Evolutionary conservation across 2,888 invertebrate genomes (phyloP).

Genomic region (Drosophila kambysellisi): DNA sequence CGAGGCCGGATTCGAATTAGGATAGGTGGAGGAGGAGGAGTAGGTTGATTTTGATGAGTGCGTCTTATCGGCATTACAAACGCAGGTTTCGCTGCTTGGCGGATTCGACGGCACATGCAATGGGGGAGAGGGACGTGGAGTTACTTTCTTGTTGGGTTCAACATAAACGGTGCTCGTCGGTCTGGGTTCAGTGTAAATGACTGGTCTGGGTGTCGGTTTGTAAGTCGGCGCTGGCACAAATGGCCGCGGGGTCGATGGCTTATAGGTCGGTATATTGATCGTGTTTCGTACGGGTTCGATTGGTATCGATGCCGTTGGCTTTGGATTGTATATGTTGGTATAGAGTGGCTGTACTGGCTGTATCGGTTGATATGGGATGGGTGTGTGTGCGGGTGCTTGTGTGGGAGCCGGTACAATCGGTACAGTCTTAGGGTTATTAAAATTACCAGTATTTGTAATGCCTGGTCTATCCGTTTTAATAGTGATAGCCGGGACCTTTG

Average conservation of each 20-base stretch:
- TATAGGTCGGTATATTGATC: constrained; percentile 40
- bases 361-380: constrained; percentile 27
- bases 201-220: constrained; percentile 40
- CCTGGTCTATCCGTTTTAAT: constrained; percentile 77
- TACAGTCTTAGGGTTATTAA: constrained; percentile 72
- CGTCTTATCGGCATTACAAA: constrained; percentile 78
- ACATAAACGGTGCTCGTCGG: constrained; percentile 45
- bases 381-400: constrained; percentile 34
- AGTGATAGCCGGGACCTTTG: constrained; percentile 79
- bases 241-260: constrained; percentile 53
- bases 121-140: constrained; percentile 76
- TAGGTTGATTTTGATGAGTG: constrained; percentile 74
- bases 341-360: constrained; percentile 47
- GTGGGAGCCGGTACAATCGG: constrained; percentile 33
- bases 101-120: constrained; percentile 65
- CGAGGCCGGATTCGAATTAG: constrained; percentile 70
- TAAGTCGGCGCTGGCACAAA: constrained; percentile 36
- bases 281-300: constrained; percentile 36
- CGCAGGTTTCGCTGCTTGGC: constrained; percentile 71
- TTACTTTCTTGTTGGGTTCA: constrained; percentile 66
- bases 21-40: constrained; percentile 60
- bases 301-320: constrained; percentile 49
- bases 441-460: constrained; percentile 76
- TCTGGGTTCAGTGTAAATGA: constrained; percentile 39
- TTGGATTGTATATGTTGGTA: constrained; percentile 34